Evolutionary conservation across 2,113 vertebrate genomes (phyloP), one percentile per base, ranked within the genome.

Genomic region (Cinclus mexicanus): DNA sequence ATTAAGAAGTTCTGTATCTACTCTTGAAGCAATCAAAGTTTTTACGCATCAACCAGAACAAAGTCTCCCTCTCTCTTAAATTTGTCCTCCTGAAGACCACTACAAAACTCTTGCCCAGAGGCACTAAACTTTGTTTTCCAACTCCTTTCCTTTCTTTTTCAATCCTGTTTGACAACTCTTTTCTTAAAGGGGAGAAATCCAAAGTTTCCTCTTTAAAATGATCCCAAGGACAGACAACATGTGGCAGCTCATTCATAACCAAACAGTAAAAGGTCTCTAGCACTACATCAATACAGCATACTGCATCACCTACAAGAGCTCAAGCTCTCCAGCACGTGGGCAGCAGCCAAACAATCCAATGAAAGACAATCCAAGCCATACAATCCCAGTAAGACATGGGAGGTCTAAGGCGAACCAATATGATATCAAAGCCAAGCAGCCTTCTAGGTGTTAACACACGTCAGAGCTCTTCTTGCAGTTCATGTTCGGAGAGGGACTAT

Each of bases 371-470:
- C 35, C 35, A 37, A 37, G 35, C 35, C 35, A 37, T 37, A 37
- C 35, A 37, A 37, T 37, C 35, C 14, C 0, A 1, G 22, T 25
- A 60, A 81, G 23, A 65, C 1, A 2, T 31, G 31, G 41, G 59
- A 71, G 11, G 13, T 42, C 50, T 29, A 37, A 64, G 57, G 4
- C 26, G 57, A 68, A 60, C 22, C 6, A 47, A 5, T 7, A 44
- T 0, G 5, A 1, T 23, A 80, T 9, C 21, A 92, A 80, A 28
- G 41, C 31, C 55, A 77, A 60, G 25, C 6, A 77, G 10, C 42
- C 25, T 57, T 47, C 25, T 28, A 53, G 13, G 11, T 14, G 24
- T 1, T 61, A 26, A 55, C 12, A 79, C 9, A 10, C 0, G 0
- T 15, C 28, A 81, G 37, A 91, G 22, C 19, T 56, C 39, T 57